phyloP scores from a whole-genome alignment of 2,797 vertebrate genomes.

The Neosilurus mollespiculum region DNA sequence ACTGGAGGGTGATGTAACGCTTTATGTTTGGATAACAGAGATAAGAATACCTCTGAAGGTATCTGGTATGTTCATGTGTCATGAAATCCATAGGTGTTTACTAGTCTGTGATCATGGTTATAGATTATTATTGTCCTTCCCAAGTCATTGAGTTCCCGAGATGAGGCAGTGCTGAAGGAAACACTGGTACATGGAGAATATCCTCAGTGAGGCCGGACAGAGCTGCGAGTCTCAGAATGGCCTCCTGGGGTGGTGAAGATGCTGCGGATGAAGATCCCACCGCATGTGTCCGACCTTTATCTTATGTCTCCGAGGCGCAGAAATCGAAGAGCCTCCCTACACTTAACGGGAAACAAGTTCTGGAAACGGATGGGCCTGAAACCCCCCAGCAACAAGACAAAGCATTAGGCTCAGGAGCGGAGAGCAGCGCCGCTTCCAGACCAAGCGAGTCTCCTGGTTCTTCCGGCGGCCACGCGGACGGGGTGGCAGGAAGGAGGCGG shows the following conservation, averaged over 20 bases:
- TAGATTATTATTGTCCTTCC: too few species aligned
- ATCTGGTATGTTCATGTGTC: too few species aligned
- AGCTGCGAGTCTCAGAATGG: conserved; percentile 61
- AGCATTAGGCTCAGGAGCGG: conserved; percentile 17
- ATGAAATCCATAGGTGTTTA: too few species aligned
- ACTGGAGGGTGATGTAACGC: neutral
- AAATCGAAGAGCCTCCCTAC: conserved; percentile 80
- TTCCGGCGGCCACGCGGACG: conserved; percentile 56
- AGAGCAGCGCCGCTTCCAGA: conserved; percentile 49
- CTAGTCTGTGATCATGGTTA: too few species aligned
- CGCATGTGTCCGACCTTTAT: conserved; percentile 60
- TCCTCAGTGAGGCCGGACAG: neutral
- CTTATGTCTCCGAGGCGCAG: conserved; percentile 61
- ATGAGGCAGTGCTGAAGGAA: too few species aligned
- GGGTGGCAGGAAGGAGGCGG: conserved; percentile 7
- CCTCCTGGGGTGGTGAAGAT: conserved; percentile 62
- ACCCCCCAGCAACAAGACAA: conserved; percentile 33
- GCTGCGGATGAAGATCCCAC: conserved; percentile 62
- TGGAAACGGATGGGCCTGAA: conserved; percentile 29
- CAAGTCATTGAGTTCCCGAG: too few species aligned
- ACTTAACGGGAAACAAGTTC: conserved; percentile 67
- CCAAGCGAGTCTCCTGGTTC: conserved; percentile 55
- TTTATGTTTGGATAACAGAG: conserved; percentile 11
- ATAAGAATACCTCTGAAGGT: too few species aligned
- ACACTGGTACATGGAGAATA: neutral